Evolutionary conservation across 2,113 vertebrate species (phyloP).

Genomic region (Sorex fumeus): DNA sequence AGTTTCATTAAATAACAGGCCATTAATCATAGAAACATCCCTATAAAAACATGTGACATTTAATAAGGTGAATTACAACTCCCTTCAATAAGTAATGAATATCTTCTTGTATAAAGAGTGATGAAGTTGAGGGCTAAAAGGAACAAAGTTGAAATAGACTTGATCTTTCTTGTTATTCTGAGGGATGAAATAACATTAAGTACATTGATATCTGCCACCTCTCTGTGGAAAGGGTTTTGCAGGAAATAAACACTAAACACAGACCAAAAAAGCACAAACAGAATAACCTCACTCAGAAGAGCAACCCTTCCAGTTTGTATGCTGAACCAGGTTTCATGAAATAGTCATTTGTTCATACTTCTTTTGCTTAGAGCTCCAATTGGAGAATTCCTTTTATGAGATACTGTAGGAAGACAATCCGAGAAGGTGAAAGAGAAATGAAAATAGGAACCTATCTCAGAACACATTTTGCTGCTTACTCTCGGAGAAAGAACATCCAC

Average conservation of each 20-base stretch:
- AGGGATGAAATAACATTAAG: not conserved
- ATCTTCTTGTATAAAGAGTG: conserved; percentile 16
- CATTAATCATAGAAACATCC: not conserved
- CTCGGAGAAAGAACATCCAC: not conserved
- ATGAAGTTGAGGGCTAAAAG: not conserved
- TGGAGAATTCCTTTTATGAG: not conserved
- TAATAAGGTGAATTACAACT: not conserved
- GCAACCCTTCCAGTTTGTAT: not conserved
- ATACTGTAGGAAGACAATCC: not conserved
- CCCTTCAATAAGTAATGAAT: conserved; percentile 51
- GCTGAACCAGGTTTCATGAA: not conserved
- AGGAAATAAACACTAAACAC: conserved; percentile 16
- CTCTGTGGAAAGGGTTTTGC: not conserved
- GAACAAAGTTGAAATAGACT: conserved; percentile 29
- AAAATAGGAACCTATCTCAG: not conserved
- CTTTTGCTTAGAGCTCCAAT: not conserved
- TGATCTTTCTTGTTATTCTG: not conserved
- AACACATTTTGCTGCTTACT: not conserved
- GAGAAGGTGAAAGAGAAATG: conserved; percentile 32
- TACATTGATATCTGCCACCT: not conserved
- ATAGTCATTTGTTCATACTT: not conserved
- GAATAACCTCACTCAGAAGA: not conserved
- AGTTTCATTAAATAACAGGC: conserved; percentile 57
- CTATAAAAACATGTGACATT: not conserved
- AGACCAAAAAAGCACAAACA: not conserved